Conservation (phyloP, 2,797 vertebrate genomes). For the Octomys mimax region DNA sequence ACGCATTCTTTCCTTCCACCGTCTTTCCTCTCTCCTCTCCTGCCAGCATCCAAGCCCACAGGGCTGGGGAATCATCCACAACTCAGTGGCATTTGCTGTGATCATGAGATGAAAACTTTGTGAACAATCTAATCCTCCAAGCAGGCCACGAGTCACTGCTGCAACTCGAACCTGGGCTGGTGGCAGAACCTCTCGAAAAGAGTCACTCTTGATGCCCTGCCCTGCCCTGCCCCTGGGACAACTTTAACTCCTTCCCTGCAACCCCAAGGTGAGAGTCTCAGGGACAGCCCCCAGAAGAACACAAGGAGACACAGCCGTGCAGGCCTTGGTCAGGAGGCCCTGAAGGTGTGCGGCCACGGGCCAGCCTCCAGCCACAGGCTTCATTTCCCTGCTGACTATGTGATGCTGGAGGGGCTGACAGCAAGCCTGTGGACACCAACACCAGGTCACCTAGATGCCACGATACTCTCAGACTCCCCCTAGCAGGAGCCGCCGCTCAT, state of each 20-base stretch:
- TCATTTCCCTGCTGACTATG: not conserved
- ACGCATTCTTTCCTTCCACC: not conserved
- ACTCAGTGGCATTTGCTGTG: constrained; percentile 72
- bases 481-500: not conserved
- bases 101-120: constrained; percentile 83
- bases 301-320: not conserved
- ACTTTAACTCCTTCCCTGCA: constrained; percentile 83
- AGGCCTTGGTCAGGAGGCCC: not conserved
- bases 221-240: constrained; percentile 67
- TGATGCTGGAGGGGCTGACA: not conserved
- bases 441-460: accelerated
- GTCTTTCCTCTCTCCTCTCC: not conserved
- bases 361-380: not conserved
- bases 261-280: not conserved
- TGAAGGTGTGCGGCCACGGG: not conserved
- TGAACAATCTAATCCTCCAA: constrained; percentile 82
- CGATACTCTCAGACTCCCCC: too few relatives aligned
- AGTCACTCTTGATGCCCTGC: constrained; percentile 81
- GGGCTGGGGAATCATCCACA: not conserved
- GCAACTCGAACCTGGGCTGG: constrained; percentile 81
- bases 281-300: not conserved
- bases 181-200: constrained; percentile 82
- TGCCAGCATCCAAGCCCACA: not conserved
- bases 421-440: not conserved
- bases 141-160: constrained; percentile 85